A percentile compares a stretch with the other conserved stretches of the same genome.
Conservation (phyloP, 2,888 invertebrate species). For the Celastrina argiolus region DNA sequence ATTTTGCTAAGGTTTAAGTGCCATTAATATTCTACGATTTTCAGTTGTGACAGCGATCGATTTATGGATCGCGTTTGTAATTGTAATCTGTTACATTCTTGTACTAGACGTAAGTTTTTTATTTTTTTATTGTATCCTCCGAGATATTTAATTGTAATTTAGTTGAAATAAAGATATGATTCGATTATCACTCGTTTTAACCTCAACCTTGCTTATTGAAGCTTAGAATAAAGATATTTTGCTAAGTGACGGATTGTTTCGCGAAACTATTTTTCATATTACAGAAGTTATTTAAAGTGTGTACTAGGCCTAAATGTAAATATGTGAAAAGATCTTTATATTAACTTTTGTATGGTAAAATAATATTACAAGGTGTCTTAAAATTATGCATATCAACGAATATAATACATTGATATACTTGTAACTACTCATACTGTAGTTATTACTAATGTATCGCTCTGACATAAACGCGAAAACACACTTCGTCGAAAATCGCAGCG, state of each 20-base stretch:
- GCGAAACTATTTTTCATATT: slow-evolving; percentile 28
- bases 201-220: slow-evolving; percentile 22
- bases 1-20: slow-evolving; percentile 19
- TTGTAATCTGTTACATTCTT: slow-evolving; percentile 7
- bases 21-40: slow-evolving; percentile 8
- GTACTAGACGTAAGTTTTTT: slow-evolving; percentile 8
- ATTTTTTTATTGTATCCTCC: not conserved
- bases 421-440: slow-evolving; percentile 17
- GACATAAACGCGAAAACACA: not conserved
- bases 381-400: slow-evolving; percentile 76
- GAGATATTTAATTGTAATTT: slow-evolving; percentile 21
- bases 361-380: slow-evolving; percentile 74
- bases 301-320: slow-evolving; percentile 52
- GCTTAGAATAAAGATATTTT: slow-evolving; percentile 29
- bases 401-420: slow-evolving; percentile 24
- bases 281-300: slow-evolving; percentile 32
- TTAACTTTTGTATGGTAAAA: slow-evolving; percentile 62
- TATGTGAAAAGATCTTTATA: slow-evolving; percentile 53
- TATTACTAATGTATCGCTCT: slow-evolving; percentile 8
- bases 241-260: slow-evolving; percentile 13
- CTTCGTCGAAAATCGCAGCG: not conserved
- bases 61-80: slow-evolving; percentile 19
- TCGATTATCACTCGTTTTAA: slow-evolving; percentile 20
- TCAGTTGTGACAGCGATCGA: slow-evolving; percentile 17
- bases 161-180: slow-evolving; percentile 24